phyloP scores from a whole-genome alignment of 2,113 vertebrate species.

The Eolophus roseicapilla region DNA sequence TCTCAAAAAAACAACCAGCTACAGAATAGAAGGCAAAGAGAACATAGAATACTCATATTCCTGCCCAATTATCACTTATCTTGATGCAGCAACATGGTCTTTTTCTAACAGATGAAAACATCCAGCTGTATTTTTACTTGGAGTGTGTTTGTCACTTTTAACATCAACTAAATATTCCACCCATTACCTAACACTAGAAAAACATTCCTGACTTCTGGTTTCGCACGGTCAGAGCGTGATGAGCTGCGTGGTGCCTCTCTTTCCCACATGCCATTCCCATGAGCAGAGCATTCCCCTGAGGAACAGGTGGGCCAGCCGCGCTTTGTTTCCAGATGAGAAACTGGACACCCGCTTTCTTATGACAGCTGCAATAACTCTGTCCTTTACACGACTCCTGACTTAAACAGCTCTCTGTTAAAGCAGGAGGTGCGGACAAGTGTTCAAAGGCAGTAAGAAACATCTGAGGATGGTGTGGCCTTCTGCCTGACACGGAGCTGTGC shows the following conservation, averaged over 20 bases:
- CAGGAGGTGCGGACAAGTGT: background rate
- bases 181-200: background rate
- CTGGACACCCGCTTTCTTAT: background rate
- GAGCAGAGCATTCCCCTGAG: constrained; percentile 6
- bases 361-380: constrained; percentile 23
- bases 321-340: constrained; percentile 54
- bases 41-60: background rate
- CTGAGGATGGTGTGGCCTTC: background rate
- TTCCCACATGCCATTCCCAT: constrained; percentile 23
- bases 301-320: constrained; percentile 20
- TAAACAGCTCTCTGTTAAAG: background rate
- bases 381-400: background rate
- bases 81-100: background rate
- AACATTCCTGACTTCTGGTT: constrained; percentile 1
- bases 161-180: background rate
- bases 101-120: background rate
- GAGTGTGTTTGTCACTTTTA: background rate
- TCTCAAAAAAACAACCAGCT: background rate
- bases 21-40: background rate
- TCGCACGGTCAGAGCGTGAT: background rate
- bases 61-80: background rate
- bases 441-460: background rate
- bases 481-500: background rate
- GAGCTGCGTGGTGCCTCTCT: background rate
- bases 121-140: background rate